Evolutionary conservation across 1,140 invertebrate genomes (phyloP).

Genomic region (Drosophila lacteicornis): DNA sequence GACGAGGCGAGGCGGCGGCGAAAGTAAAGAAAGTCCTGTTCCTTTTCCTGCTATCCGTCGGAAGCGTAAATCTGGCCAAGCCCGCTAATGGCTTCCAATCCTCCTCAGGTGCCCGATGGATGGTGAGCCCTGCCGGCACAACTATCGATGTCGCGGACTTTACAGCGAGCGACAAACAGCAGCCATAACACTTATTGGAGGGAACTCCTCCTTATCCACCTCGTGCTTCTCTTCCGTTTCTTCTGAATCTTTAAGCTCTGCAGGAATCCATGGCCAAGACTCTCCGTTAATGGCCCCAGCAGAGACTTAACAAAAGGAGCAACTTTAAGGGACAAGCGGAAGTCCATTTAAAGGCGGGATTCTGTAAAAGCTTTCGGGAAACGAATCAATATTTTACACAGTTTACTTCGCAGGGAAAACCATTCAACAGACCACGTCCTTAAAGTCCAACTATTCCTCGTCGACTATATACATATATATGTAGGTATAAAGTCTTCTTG

Average conservation of each 20-base stretch:
- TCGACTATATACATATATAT: neutral
- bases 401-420: neutral
- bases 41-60: neutral
- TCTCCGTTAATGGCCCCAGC: slow-evolving; percentile 2
- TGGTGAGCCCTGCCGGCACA: slow-evolving; percentile 12
- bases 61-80: slow-evolving; percentile 35
- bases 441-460: slow-evolving; percentile 5
- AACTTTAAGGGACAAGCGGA: slow-evolving; percentile 19
- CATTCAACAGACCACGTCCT: neutral
- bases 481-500: neutral
- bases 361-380: slow-evolving; percentile 18
- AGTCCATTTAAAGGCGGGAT: slow-evolving; percentile 10
- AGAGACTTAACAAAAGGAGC: slow-evolving; percentile 4
- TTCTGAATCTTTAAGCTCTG: slow-evolving; percentile 20
- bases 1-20: slow-evolving; percentile 29
- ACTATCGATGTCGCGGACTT: slow-evolving; percentile 52
- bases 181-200: slow-evolving; percentile 69
- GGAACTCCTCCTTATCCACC: neutral
- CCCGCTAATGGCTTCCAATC: slow-evolving; percentile 42
- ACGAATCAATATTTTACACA: slow-evolving; percentile 21
- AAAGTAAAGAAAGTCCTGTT: slow-evolving; percentile 17
- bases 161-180: slow-evolving; percentile 56
- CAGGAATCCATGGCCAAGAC: neutral
- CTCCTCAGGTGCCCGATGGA: slow-evolving; percentile 4
- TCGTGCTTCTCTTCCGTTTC: neutral